Evolutionary conservation across 2,797 vertebrate species (phyloP).

Genomic region (Lepidocolaptes lacrymiger): DNA sequence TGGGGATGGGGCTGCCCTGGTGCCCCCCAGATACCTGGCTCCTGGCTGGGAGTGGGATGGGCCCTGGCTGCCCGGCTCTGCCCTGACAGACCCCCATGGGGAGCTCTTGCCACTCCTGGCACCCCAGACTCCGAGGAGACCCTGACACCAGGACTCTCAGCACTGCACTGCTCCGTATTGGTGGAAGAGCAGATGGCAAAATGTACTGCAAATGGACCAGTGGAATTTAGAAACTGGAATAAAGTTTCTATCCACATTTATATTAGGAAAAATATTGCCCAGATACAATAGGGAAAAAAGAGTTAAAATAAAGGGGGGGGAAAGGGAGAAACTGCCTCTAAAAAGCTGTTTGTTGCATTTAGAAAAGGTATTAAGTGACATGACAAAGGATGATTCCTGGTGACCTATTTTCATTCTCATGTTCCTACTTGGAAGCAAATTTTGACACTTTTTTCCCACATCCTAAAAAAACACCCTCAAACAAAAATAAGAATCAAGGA

Average conservation of each 20-base stretch:
- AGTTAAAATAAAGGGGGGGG: no score
- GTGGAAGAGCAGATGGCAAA: neutral
- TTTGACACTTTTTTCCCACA: neutral
- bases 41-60: neutral
- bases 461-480: neutral
- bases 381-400: neutral
- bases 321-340: neutral
- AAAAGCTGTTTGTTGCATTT: neutral
- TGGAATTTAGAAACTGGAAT: neutral
- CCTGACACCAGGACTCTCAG: neutral
- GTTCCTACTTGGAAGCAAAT: neutral
- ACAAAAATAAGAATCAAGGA: neutral
- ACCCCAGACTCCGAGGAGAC: neutral
- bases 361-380: neutral
- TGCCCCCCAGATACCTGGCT: neutral
- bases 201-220: neutral
- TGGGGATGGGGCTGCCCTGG: neutral
- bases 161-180: neutral
- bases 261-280: neutral
- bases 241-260: neutral
- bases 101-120: accelerated
- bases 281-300: neutral
- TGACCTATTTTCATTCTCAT: neutral
- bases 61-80: neutral
- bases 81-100: neutral